Evolutionary conservation across 1,140 invertebrate species (phyloP), one percentile per base, ranked within the genome.

Genomic region (Penaeus indicus): DNA sequence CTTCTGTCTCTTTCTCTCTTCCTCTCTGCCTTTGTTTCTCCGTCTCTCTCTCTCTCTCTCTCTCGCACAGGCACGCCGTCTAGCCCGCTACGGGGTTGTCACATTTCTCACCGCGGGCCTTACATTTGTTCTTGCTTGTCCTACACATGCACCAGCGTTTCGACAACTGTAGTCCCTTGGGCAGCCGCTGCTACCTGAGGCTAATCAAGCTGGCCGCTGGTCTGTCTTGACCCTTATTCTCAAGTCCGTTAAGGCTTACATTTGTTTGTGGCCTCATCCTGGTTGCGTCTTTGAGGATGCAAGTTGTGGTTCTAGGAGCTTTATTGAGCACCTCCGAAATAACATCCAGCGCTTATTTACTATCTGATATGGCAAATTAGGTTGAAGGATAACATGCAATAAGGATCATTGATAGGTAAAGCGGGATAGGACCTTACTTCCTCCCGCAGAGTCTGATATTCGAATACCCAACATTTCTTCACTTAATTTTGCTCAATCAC

Each of bases 401-500:
- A 90, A 86, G 89, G 89, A 86, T 86, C 89, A 86, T 32, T 19
- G 84, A 64, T 32, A 27, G 54, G 78, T 63, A 60, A 42, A 47
- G 79, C 32, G 89, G 89, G 89, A 86, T 90, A 90, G 79, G 89
- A 32, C 89, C 84, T 61, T 89, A 32, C 79, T 85, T 82, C 78
- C 42, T 62, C 77, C 75, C 63, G 47, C 78, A 32, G 82, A 89
- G 82, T 64, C 81, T 89, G 69, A 85, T 90, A 85, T 90, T 86
- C 89, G 89, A 86, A 90, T 90, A 82, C 89, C 84, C 89, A 82
- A 85, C 89, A 85, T 90, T 90, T 90, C 89, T 90, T 85, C 89
- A 90, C 89, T 90, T 90, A 90, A 90, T 90, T 90, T 85, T 90
- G 84, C 84, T 90, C 89, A 90, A 90, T 90, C 89, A 86, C 84